Evolutionary conservation across 2,888 invertebrate genomes (phyloP).

Genomic region (Willowsia nigromaculata): DNA sequence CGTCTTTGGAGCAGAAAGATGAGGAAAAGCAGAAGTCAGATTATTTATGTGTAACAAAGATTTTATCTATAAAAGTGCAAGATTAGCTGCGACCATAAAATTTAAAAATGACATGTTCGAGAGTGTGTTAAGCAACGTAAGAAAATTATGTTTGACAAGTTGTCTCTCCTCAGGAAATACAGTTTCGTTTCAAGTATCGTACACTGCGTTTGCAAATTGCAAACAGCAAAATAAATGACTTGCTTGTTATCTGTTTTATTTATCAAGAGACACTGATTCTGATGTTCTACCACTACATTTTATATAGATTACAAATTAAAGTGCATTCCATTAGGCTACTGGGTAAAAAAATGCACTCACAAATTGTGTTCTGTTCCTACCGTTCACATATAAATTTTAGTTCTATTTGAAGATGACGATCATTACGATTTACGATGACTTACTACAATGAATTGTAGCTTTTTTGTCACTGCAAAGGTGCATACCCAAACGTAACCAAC

Average conservation of each 20-base stretch:
- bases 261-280: background rate
- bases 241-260: background rate
- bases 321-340: conserved; percentile 48
- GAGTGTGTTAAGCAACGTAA: background rate
- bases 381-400: background rate
- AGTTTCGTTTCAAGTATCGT: conserved; percentile 1
- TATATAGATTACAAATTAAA: background rate
- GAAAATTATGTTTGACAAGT: conserved; percentile 47
- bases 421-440: background rate
- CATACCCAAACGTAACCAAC: background rate
- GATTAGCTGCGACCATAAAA: conserved; percentile 20
- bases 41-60: background rate
- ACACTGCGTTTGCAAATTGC: background rate
- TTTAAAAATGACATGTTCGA: conserved; percentile 55
- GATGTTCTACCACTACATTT: background rate
- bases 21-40: background rate
- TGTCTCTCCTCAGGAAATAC: background rate
- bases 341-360: background rate
- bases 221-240: background rate
- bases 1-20: background rate
- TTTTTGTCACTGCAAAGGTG: background rate
- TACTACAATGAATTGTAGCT: background rate
- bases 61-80: conserved; percentile 7
- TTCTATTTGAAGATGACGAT: background rate
- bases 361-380: background rate